Conservation (phyloP, 2,797 vertebrate genomes). For the Stomatorhinus walkeri region DNA sequence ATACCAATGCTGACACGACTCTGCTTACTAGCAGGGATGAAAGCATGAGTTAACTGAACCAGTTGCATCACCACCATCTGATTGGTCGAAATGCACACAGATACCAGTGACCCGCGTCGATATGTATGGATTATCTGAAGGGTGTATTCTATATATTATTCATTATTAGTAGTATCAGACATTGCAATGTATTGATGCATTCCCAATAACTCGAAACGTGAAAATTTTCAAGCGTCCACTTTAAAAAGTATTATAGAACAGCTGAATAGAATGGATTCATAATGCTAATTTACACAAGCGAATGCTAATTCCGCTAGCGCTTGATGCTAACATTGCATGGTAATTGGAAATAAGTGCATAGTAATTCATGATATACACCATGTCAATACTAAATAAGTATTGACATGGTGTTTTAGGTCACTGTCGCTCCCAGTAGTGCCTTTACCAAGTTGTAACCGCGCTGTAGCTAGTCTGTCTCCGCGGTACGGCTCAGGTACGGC, state of each 20-base stretch:
- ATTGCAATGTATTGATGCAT: neutral
- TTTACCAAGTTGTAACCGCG: neutral
- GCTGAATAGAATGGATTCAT: neutral
- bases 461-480: neutral
- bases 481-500: neutral
- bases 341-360: neutral
- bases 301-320: neutral
- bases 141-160: neutral
- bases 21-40: neutral
- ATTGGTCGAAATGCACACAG: neutral
- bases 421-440: neutral
- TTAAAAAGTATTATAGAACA: neutral
- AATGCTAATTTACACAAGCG: neutral
- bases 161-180: neutral
- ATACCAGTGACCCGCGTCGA: neutral
- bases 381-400: neutral
- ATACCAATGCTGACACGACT: neutral
- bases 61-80: neutral
- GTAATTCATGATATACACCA: neutral
- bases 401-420: neutral
- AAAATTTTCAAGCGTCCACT: neutral
- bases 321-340: neutral
- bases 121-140: neutral
- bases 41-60: neutral
- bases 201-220: neutral